Evolutionary conservation across 2,888 invertebrate species (phyloP).

Genomic region (Lithodes maja): DNA sequence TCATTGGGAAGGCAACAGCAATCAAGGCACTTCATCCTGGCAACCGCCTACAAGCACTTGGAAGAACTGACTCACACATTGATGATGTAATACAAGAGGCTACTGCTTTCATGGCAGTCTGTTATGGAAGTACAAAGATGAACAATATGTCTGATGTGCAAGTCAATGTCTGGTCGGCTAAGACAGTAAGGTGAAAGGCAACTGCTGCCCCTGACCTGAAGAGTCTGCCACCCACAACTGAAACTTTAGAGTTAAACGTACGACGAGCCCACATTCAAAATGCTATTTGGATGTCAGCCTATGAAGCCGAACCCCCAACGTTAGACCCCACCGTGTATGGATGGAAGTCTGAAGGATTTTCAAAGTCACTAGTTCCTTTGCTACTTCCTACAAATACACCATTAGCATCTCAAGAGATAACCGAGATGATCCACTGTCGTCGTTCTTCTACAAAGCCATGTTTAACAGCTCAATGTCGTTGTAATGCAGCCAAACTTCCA

Average conservation of each 20-base stretch:
- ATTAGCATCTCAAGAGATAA: neutral
- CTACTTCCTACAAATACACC: conserved; percentile 7
- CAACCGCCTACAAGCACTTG: conserved; percentile 19
- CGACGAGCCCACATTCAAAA: conserved; percentile 3
- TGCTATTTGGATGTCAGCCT: conserved; percentile 9
- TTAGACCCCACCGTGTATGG: neutral
- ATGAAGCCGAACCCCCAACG: conserved; percentile 9
- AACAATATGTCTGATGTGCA: conserved; percentile 22
- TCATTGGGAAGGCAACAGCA: conserved; percentile 2
- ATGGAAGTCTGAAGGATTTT: conserved; percentile 1
- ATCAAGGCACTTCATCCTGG: conserved; percentile 20
- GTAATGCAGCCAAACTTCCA: conserved; percentile 18
- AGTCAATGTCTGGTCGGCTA: conserved; percentile 19
- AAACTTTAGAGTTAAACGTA: conserved; percentile 6
- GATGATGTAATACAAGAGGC: conserved; percentile 9
- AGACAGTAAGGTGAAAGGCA: conserved; percentile 25
- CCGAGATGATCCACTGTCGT: conserved; percentile 6
- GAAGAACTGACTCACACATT: neutral
- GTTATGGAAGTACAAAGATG: conserved; percentile 12
- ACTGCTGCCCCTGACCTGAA: conserved; percentile 16
- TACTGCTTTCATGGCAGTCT: conserved; percentile 10
- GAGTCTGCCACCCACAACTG: conserved; percentile 8
- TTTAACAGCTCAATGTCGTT: conserved; percentile 22
- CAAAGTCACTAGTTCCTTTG: conserved; percentile 19
- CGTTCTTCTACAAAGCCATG: neutral